These are phyloP conservation scores for Lathamus discolor DNA, from an alignment of 2,113 vertebrate genomes.

Conservation along the genomic window DNA sequence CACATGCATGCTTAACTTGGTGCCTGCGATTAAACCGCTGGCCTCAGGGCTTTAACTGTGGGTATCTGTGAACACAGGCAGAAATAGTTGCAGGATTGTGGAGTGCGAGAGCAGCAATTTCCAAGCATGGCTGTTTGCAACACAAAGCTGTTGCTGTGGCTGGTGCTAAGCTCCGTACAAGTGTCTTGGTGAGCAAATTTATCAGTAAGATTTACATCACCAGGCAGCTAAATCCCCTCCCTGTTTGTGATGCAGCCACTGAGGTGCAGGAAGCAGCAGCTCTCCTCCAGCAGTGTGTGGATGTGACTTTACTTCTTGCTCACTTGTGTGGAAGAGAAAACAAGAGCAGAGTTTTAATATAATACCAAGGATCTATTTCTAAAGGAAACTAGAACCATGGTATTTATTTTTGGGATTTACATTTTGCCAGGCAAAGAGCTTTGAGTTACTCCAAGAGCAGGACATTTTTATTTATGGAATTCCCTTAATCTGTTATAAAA, in stretches of 20 bases:
- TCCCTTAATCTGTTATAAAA: slow-evolving; percentile 27
- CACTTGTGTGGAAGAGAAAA: neutral
- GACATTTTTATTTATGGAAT: neutral
- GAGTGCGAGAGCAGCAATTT: neutral
- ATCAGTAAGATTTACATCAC: fast-evolving
- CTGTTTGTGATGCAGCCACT: neutral
- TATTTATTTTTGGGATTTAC: neutral
- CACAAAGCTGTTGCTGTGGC: neutral
- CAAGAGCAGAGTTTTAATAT: neutral
- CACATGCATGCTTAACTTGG: neutral
- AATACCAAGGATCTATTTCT: neutral
- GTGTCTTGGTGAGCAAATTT: neutral
- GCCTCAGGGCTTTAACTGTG: neutral
- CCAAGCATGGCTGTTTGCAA: neutral
- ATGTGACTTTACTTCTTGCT: neutral
- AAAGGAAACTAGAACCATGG: neutral
- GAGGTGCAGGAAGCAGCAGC: neutral
- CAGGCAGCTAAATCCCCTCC: neutral
- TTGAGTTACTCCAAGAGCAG: neutral
- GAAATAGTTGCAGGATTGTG: neutral
- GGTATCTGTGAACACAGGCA: neutral
- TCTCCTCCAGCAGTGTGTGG: neutral
- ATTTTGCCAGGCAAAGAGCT: neutral
- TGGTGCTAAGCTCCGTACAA: neutral
- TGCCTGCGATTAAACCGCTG: neutral